A percentile compares a stretch with the other conserved stretches of the same genome.
phyloP scores from a whole-genome alignment of 2,888 invertebrate species.

The Tenthredo amoena region DNA sequence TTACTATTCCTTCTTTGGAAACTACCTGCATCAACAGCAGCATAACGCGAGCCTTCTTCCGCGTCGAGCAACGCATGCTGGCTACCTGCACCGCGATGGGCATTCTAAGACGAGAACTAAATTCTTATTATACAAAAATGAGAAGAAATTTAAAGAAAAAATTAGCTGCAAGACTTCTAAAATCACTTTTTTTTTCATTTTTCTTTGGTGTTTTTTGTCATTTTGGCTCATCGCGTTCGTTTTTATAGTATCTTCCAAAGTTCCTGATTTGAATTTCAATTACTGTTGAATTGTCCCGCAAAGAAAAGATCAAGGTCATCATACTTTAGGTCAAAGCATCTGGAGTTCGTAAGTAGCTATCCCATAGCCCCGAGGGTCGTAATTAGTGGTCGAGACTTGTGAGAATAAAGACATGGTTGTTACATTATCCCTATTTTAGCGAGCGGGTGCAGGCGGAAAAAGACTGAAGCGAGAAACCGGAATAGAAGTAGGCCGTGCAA shows the following conservation, averaged over 20 bases:
- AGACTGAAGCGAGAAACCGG: slow-evolving; percentile 49
- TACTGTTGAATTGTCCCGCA: neutral
- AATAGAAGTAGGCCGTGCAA: slow-evolving; percentile 71
- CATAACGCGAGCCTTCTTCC: neutral
- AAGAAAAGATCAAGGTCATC: neutral
- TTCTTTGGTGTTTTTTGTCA: neutral
- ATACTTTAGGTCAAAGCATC: neutral
- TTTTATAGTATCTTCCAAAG: neutral
- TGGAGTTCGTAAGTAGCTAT: neutral
- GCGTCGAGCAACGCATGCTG: neutral
- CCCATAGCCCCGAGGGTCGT: slow-evolving; percentile 5
- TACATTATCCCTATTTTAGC: slow-evolving; percentile 48
- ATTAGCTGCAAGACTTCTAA: neutral
- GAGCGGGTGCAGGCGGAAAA: slow-evolving; percentile 46
- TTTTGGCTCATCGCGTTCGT: neutral
- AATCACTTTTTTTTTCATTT: neutral
- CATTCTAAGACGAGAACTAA: neutral
- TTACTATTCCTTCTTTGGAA: neutral
- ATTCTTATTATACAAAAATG: neutral
- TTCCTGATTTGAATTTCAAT: neutral
- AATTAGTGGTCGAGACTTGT: slow-evolving; percentile 25
- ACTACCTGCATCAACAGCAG: neutral
- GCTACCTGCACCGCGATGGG: neutral
- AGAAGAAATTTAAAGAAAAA: neutral
- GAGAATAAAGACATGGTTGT: slow-evolving; percentile 34